Conservation (phyloP, 2,113 vertebrate species). For the Xenopus laevis region DNA sequence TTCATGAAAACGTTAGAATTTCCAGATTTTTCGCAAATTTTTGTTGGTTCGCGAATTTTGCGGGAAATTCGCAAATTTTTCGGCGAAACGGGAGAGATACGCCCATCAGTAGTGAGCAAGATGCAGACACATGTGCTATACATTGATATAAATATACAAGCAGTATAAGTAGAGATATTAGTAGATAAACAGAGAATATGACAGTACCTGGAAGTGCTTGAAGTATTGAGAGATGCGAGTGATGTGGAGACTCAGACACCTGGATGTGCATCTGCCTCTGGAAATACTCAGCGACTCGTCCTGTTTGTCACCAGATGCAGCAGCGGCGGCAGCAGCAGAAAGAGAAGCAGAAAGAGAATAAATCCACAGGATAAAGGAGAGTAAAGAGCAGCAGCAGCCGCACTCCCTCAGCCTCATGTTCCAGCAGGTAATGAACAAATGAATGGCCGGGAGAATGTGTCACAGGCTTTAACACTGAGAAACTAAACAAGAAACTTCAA, state of each 20-base stretch:
- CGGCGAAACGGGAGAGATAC: too few relatives aligned
- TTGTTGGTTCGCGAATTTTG: too few relatives aligned
- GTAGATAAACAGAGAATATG: too few relatives aligned
- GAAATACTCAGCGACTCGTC: conserved; percentile 78
- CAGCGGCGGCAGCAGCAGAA: conserved; percentile 41
- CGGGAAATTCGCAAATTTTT: too few relatives aligned
- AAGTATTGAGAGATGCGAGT: conserved; percentile 90
- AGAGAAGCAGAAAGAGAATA: too few relatives aligned
- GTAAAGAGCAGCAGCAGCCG: conserved; percentile 48
- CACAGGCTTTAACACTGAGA: conserved; percentile 47
- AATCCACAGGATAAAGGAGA: conserved; percentile 77
- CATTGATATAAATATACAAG: too few relatives aligned
- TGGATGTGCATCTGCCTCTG: conserved; percentile 84
- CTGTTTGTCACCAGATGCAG: conserved; percentile 67
- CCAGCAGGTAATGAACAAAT: conserved; percentile 30
- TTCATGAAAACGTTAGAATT: too few relatives aligned
- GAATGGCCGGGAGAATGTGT: conserved; percentile 28
- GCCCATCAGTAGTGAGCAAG: too few relatives aligned
- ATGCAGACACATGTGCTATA: too few relatives aligned
- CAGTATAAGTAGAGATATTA: too few relatives aligned
- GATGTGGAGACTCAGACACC: conserved; percentile 93
- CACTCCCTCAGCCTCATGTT: conserved; percentile 69
- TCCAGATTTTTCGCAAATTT: too few relatives aligned
- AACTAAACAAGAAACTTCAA: conserved; percentile 63
- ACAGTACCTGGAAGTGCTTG: conserved; percentile 88